Base-by-base conservation (phyloP, 2,113 vertebrate genomes). In the Dendropsophus ebraccatus region DNA sequence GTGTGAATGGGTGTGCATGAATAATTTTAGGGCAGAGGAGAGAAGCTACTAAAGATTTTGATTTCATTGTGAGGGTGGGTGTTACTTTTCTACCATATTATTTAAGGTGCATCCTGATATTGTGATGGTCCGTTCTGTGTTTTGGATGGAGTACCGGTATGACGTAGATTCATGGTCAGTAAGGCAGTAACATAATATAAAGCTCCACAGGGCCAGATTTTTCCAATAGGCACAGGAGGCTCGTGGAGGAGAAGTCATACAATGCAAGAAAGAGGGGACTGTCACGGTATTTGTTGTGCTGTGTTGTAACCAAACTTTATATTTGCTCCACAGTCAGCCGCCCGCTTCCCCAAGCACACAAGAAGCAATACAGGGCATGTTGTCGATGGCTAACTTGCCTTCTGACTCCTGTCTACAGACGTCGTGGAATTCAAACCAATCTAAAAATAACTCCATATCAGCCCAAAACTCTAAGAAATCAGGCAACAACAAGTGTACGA, bases 361-460 rank as follows among this genome's bases (percentile, higher is more conserved):
- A 91, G 98, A 99, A 94, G 98, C 98, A 88, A 99, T 99, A 93
- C 98, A 99, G 96, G 98, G 98, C 91, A 99, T 99, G 98, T 92
- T 99, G 82, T 99, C 98, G 32, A 99, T 99, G 98, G 98, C 98
- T 91, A 99, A 99, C 92, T 95, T 99, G 89, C 96, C 98, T 13
- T 97, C 98, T 21, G 97, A 98, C 89, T 94, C 96, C 90, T 97
- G 96, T 92, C 93, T 98, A 90, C 96, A 97, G 92, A 92, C 95
- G 0, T 89, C 96, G 0, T 99, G 97, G 98, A 94, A 93, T 83
- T 90, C 95, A 69, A 97, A 94, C 87, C 97, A 98, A 91, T 94
- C 95, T 0, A 96, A 95, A 91, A 95, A 93, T 88, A 94, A 96
- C 92, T 96, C 94, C 5, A 91, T 96, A 88, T 88, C 93, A 8